Percentiles rank a stretch among this genome's conserved stretches.
These are phyloP conservation scores for Lochmaea crataegi DNA, from an alignment of 2,888 invertebrate genomes.

Conservation along the genomic window DNA sequence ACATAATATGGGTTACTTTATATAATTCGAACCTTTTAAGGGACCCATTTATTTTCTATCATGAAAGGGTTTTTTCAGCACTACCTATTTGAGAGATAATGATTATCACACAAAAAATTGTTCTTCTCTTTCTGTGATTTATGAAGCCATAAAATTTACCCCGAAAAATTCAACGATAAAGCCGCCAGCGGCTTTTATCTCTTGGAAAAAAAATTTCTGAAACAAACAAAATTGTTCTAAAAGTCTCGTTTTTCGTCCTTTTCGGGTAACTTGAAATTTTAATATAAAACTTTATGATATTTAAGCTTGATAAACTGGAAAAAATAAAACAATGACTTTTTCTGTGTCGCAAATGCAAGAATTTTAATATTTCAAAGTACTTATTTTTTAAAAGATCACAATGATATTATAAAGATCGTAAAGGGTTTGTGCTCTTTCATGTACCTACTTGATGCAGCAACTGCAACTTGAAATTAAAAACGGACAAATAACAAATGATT, in stretches of 20 bases:
- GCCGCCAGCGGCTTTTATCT: conserved; percentile 11
- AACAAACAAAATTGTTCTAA: conserved; percentile 19
- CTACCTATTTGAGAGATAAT: conserved; percentile 36
- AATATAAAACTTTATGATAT: conserved; percentile 18
- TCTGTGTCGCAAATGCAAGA: background rate
- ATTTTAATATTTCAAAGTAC: background rate
- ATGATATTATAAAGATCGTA: too few relatives aligned
- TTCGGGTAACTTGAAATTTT: conserved; percentile 8
- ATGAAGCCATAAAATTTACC: conserved; percentile 30
- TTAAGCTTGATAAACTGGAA: conserved; percentile 6
- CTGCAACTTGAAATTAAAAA: too few relatives aligned
- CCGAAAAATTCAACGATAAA: conserved; percentile 20
- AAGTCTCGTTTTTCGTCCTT: conserved; percentile 2
- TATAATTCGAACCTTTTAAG: conserved; percentile 29
- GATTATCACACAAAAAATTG: conserved; percentile 36
- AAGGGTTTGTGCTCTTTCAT: too few relatives aligned
- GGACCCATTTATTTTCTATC: conserved; percentile 35
- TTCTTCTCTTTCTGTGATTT: conserved; percentile 29
- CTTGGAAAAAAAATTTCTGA: conserved; percentile 8
- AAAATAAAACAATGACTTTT: background rate
- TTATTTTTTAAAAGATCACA: too few relatives aligned
- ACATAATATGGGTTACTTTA: conserved; percentile 32
- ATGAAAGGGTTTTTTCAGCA: conserved; percentile 29
- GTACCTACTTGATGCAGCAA: too few relatives aligned
- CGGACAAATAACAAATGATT: too few relatives aligned